Base-by-base conservation (phyloP, 1,140 invertebrate genomes). In the Asobara japonica region DNA sequence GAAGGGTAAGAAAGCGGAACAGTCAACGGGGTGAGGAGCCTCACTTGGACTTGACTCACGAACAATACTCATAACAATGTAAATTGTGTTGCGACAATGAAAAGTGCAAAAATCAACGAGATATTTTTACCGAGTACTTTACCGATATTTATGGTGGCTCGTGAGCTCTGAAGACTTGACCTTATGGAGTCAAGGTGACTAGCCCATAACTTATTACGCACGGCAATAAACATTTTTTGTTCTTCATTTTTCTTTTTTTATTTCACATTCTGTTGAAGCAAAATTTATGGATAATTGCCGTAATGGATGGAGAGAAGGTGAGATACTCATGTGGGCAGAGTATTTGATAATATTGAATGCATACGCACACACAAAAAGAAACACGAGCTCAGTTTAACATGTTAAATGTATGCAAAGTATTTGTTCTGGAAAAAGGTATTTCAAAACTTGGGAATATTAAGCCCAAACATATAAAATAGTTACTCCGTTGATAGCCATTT, bases 1-100 rank as follows among this genome's bases (percentile, higher is more conserved):
- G 78, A 85, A 86, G 83, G 79, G 80, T 80, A 84, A 84, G 84
- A 86, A 86, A 86, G 84, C 84, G 84, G 82, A 85, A 86, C 84
- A 83, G 61, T 83, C 80, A 85, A 86, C 84, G 84, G 64, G 73
- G 80, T 80, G 75, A 71, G 18, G 18, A 51, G 11, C n/a, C 45
- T 51, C 51, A 56, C 51, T 56, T 27, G 22, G 51, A 56, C 51
- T 56, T 77, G 29, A 67, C 22, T 68, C 5, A 30, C 51, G 11
- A 7, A 51, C 16, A n/a, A n/a, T n/a, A n/a, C n/a, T n/a, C n/a
- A n/a, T 56, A 18, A 56, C 51, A 56, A 25, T 27, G 51, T 45
- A 16, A 13, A 5, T 18, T 16, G 4, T 51, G 45, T 16, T n/a
- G 1, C 16, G n/a, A 13, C 38, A 33, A n/a, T 62, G n/a, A 68